A percentile compares a stretch with the other conserved stretches of the same genome.
phyloP scores from a whole-genome alignment of 2,888 invertebrate species.

The Carterocephalus palaemon region DNA sequence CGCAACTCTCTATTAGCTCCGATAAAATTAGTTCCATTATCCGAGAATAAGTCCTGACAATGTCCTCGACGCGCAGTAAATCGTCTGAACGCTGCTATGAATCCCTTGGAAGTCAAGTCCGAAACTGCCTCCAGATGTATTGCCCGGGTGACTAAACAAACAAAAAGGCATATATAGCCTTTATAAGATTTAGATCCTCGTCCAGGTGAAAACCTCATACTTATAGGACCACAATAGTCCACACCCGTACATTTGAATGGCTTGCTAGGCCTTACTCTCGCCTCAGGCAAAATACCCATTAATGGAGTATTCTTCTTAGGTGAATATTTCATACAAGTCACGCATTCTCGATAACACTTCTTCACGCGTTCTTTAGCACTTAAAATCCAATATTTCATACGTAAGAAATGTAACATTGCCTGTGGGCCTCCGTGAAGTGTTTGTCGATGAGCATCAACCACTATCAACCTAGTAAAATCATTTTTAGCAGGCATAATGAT shows the following conservation, averaged over 20 bases:
- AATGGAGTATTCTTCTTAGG: slow-evolving; percentile 8
- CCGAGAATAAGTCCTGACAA: slow-evolving; percentile 25
- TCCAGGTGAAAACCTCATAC: slow-evolving; percentile 30
- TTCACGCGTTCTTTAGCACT: slow-evolving; percentile 19
- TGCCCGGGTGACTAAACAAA: slow-evolving; percentile 31
- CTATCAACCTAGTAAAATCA: slow-evolving; percentile 26
- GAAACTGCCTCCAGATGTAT: slow-evolving; percentile 32
- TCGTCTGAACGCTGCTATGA: slow-evolving; percentile 29
- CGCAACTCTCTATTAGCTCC: slow-evolving; percentile 25
- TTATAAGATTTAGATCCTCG: slow-evolving; percentile 31
- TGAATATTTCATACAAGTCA: slow-evolving; percentile 26
- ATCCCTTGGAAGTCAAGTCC: slow-evolving; percentile 34
- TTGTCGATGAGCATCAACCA: slow-evolving; percentile 27
- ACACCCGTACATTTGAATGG: slow-evolving; percentile 33
- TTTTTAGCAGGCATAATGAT: slow-evolving; percentile 30
- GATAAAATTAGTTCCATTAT: slow-evolving; percentile 33
- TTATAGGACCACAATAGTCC: slow-evolving; percentile 31
- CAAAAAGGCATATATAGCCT: slow-evolving; percentile 32
- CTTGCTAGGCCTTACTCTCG: slow-evolving; percentile 28
- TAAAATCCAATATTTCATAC: slow-evolving; percentile 33
- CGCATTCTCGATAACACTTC: slow-evolving; percentile 23
- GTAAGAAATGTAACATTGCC: slow-evolving; percentile 30
- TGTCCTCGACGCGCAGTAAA: slow-evolving; percentile 25
- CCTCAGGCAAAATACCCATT: slow-evolving; percentile 32
- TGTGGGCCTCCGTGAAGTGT: slow-evolving; percentile 36